These are phyloP conservation scores for Calidris pugnax DNA, from an alignment of 2,113 vertebrate genomes.

Conservation along the genomic window DNA sequence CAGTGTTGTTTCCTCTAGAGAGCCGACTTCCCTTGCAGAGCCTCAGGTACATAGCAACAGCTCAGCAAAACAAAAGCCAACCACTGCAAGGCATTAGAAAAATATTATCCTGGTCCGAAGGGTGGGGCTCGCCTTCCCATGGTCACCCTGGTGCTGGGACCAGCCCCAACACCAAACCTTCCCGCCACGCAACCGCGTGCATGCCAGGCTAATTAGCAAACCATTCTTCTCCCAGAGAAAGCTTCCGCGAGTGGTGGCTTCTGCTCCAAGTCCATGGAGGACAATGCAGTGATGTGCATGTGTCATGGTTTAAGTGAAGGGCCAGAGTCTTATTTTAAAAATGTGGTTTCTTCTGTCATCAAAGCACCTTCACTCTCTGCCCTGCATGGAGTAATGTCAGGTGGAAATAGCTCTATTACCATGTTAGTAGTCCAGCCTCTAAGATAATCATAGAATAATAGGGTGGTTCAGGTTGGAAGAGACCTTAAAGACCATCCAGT, in stretches of 20 bases:
- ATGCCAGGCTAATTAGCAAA: not conserved
- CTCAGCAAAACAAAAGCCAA: slow-evolving; percentile 59
- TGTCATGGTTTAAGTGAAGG: not conserved
- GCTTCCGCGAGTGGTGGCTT: accelerated
- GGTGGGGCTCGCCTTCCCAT: not conserved
- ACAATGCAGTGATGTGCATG: accelerated
- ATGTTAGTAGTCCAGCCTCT: not conserved
- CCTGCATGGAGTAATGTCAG: not conserved
- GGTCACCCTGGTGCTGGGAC: not conserved
- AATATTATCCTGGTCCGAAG: not conserved
- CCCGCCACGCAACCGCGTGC: not conserved
- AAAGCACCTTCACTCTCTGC: not conserved
- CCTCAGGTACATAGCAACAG: slow-evolving; percentile 61
- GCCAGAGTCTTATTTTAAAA: not conserved
- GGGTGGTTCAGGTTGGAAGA: too few relatives aligned
- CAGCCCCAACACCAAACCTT: not conserved
- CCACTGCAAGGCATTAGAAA: not conserved
- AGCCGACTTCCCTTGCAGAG: not conserved
- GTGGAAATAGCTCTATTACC: not conserved
- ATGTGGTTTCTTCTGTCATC: not conserved
- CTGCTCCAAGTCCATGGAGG: not conserved
- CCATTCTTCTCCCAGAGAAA: not conserved
- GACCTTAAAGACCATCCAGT: too few relatives aligned
- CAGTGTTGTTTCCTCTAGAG: slow-evolving; percentile 31
- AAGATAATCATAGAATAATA: not conserved